Evolutionary conservation across 1,140 invertebrate species (phyloP), one percentile per base, ranked within the genome.

Genomic region (Tetramorium parvispinum): DNA sequence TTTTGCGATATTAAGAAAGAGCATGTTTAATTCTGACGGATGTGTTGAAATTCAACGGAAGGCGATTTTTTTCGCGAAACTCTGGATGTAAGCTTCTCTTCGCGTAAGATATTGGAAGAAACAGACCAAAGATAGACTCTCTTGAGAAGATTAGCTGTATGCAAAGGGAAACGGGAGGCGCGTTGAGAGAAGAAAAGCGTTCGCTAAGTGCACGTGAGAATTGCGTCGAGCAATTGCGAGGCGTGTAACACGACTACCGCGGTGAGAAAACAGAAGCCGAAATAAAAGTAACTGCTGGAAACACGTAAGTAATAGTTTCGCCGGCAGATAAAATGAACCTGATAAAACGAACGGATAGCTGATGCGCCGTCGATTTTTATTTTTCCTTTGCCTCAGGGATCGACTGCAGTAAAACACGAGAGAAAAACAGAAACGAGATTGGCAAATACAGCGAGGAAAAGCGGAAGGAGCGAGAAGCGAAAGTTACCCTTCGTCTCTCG

Each of bases 331-430:
- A 53, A 53, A 53, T 53, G 2, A 53, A 87, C 85, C 78, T 85
- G 88, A 87, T 91, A 86, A 85, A 91, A 89, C 57, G 86, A 91
- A 91, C 88, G 90, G 86, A 89, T 88, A 91, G 79, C 63, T 77
- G 89, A 91, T 91, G 51, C 18, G 51, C 51, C 51, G 86, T 76
- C 87, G 53, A 82, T 79, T 91, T 91, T 86, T 91, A 89, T 89
- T 89, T 79, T 83, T 78, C 86, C 53, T 82, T 59, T 24, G 79
- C 57, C 63, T 85, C 81, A 73, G 71, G 53, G 88, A 81, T 90
- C 86, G 76, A 61, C 37, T 59, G 53, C 49, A 55, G 55, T 70
- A 75, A 63, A 76, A 82, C 57, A 24, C 40, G 55, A 32, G 37
- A 24, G 51, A 10, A 18, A 66, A 76, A 75, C 53, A 63, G 13